These are phyloP conservation scores for Phrynosoma blainvillii DNA, from an alignment of 2,113 vertebrate genomes.

Conservation along the genomic window DNA sequence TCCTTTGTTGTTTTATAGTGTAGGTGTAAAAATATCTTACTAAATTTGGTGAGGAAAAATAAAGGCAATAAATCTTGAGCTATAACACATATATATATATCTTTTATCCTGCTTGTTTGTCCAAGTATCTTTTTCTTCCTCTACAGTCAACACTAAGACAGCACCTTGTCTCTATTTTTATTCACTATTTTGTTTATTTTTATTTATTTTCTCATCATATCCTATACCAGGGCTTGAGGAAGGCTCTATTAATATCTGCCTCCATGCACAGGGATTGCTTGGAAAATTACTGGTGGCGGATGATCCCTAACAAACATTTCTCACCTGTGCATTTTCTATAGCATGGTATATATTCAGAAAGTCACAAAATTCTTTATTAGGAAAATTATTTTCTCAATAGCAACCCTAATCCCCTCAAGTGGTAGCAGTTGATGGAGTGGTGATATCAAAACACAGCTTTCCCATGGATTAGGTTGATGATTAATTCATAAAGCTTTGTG, in stretches of 20 bases:
- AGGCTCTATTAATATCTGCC: too few species aligned
- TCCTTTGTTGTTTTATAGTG: constrained; percentile 37
- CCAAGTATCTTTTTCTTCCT: too few species aligned
- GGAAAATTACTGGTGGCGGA: neutral
- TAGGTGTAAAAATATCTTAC: constrained; percentile 48
- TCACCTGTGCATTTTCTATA: neutral
- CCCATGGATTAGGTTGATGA: constrained; percentile 61
- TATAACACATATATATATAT: constrained; percentile 13
- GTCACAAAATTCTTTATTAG: constrained; percentile 48
- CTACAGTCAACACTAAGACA: too few species aligned
- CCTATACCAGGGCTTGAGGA: too few species aligned
- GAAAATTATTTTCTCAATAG: neutral
- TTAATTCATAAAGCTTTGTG: constrained; percentile 65
- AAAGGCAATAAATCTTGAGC: constrained; percentile 41
- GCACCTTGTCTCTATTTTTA: too few species aligned
- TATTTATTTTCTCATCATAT: too few species aligned
- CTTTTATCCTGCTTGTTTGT: constrained; percentile 7
- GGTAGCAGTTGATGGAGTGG: constrained; percentile 53
- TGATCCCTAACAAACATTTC: neutral
- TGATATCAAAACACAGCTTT: constrained; percentile 50
- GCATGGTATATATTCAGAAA: constrained; percentile 6
- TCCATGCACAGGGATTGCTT: too few species aligned
- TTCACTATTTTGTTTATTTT: too few species aligned
- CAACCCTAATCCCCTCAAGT: constrained; percentile 43
- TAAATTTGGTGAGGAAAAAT: constrained; percentile 59